phyloP scores from a whole-genome alignment of 2,888 invertebrate species.

The Parascotia fuliginaria region DNA sequence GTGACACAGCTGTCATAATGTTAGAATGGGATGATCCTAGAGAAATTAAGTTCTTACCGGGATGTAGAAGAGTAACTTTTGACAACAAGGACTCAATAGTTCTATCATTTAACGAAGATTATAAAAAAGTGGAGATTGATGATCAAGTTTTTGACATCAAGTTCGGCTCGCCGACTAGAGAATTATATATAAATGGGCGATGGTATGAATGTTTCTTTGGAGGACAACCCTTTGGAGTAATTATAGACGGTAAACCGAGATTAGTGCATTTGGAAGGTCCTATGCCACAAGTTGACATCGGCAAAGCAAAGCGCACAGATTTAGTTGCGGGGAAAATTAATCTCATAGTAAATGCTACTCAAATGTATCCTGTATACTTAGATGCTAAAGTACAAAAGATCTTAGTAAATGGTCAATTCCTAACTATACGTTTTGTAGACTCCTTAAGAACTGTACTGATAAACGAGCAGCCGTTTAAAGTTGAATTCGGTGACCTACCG shows the following conservation, averaged over 20 bases:
- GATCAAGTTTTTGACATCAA: conserved; percentile 91
- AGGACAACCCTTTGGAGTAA: conserved; percentile 92
- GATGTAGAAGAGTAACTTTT: conserved; percentile 90
- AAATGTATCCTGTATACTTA: conserved; percentile 92
- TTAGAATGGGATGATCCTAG: conserved; percentile 94
- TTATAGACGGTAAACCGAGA: conserved; percentile 91
- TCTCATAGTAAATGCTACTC: conserved; percentile 92
- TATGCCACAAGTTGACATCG: conserved; percentile 97
- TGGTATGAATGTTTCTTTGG: conserved; percentile 98
- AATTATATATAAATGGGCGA: conserved; percentile 94
- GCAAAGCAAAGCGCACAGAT: conserved; percentile 91
- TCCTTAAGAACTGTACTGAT: conserved; percentile 91
- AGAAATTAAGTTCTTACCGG: conserved; percentile 94
- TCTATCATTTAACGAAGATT: conserved; percentile 88
- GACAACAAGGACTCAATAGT: conserved; percentile 91
- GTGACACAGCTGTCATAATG: conserved; percentile 93
- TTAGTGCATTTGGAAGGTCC: conserved; percentile 94
- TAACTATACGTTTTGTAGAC: conserved; percentile 93
- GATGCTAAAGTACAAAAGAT: conserved; percentile 94
- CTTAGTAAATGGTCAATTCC: conserved; percentile 89
- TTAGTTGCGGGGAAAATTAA: conserved; percentile 94
- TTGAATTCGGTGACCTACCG: conserved; percentile 94
- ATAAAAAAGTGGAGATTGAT: conserved; percentile 90
- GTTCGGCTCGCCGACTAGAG: conserved; percentile 96
- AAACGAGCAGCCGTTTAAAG: conserved; percentile 91